phyloP scores from a whole-genome alignment of 2,888 invertebrate genomes.

The Troilus luridus region DNA sequence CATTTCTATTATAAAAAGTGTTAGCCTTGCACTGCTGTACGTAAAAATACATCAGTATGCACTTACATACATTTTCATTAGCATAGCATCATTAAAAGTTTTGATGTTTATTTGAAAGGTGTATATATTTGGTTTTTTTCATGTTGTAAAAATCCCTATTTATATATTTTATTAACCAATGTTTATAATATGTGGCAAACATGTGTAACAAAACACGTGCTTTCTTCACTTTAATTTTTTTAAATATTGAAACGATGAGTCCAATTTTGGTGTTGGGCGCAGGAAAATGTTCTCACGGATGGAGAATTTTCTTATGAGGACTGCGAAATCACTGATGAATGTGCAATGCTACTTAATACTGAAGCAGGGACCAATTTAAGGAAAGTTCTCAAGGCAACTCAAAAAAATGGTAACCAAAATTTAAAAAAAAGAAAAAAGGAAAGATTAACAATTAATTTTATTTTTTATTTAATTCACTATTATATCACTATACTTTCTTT shows the following conservation, averaged over 20 bases:
- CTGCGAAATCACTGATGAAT: conserved; percentile 81
- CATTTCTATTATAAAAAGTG: conserved; percentile 36
- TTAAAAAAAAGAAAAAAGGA: conserved; percentile 28
- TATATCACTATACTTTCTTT: neutral
- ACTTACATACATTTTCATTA: conserved; percentile 43
- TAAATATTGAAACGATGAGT: conserved; percentile 52
- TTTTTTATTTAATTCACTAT: conserved; percentile 18
- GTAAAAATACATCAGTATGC: conserved; percentile 41
- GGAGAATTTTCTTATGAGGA: conserved; percentile 74
- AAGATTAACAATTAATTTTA: conserved; percentile 36
- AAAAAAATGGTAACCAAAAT: conserved; percentile 61
- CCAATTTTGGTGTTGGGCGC: conserved; percentile 65
- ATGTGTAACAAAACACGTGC: conserved; percentile 51
- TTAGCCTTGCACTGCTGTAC: conserved; percentile 59
- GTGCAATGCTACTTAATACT: conserved; percentile 77
- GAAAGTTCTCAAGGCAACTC: conserved; percentile 66
- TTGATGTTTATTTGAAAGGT: conserved; percentile 37
- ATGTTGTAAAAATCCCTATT: conserved; percentile 35
- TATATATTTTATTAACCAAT: conserved; percentile 23
- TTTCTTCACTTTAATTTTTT: conserved; percentile 42
- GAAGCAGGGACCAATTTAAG: conserved; percentile 66
- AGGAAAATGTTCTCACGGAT: conserved; percentile 75
- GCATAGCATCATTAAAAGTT: conserved; percentile 31
- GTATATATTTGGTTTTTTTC: conserved; percentile 42
- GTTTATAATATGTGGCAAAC: conserved; percentile 23